These are phyloP conservation scores for Bos javanicus DNA, from an alignment of 2,113 vertebrate genomes.

Conservation along the genomic window DNA sequence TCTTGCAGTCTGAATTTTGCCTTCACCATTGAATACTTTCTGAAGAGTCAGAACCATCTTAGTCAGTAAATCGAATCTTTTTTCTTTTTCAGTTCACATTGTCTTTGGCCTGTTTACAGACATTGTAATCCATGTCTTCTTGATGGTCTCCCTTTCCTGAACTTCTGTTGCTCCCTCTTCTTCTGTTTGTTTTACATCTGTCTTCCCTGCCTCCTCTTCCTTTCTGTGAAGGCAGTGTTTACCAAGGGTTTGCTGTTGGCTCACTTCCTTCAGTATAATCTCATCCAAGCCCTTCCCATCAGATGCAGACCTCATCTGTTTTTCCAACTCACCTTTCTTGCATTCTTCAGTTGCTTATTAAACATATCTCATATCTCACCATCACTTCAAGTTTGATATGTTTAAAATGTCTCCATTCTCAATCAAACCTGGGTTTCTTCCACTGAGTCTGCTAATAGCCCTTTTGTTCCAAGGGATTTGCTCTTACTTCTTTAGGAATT, in stretches of 20 bases:
- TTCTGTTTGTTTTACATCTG: background rate
- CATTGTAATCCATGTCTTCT: background rate
- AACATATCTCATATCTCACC: background rate
- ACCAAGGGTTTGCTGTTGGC: background rate
- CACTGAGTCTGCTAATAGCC: background rate
- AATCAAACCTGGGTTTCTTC: background rate
- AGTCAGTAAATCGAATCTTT: background rate
- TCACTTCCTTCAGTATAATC: background rate
- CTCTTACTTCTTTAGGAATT: slow-evolving; percentile 1
- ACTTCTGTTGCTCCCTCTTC: background rate
- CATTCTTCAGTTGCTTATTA: background rate
- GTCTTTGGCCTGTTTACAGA: background rate
- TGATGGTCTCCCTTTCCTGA: background rate
- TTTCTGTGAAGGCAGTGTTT: background rate
- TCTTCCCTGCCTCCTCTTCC: background rate
- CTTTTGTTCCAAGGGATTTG: background rate
- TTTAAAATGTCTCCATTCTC: background rate
- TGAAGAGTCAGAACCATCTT: background rate
- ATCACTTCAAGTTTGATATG: background rate
- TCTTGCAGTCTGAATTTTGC: background rate
- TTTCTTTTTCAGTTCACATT: background rate
- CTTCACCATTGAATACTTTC: background rate
- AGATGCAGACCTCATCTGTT: background rate
- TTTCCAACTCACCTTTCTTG: background rate
- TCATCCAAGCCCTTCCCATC: background rate